Base-by-base conservation (phyloP, 2,797 vertebrate species). In the Acanthurus leucopareius region DNA sequence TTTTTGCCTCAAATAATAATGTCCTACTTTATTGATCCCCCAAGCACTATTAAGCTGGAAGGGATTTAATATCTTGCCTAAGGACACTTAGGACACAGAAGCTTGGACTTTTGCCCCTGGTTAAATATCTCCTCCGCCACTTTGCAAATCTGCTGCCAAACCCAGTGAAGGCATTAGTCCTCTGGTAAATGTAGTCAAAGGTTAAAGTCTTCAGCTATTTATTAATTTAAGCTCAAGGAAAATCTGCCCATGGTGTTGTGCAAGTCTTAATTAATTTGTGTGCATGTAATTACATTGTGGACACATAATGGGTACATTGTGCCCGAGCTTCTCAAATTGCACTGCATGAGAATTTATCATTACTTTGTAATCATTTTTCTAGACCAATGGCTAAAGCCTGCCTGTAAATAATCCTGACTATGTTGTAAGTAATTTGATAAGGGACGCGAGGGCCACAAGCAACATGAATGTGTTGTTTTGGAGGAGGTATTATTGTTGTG, bases 201-300 rank as follows among this genome's bases (percentile, higher is more conserved):
- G 56, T 57, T 56, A 11, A 17, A 25, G 48, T 79, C 70, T 65
- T 16, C 47, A 53, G 67, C 38, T 52, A 63, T 17, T 47, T 59
- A 69, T 73, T 79, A 76, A 86, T 72, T 80, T 57, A 51, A 64
- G 71, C 80, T 52, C 1, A 0, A 61, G 71, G 79, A 86, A 81
- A 67, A 73, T 63, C 45, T 72, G 69, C 19, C 56, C 74, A 58
- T 74, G 63, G n/a, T 35, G 67, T 75, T 52, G 54, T 77, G 54
- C 51, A 48, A 68, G 53, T 77, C 84, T 83, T 75, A 82, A 84
- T 88, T 79, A 77, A 83, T 75, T 76, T 69, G n/a, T 64, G 57
- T 45, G 63, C 52, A 44, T 78, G 74, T 86, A 85, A 88, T 86
- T 80, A 84, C 52, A 80, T 79, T 66, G 53, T 10, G 53, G 62